Percentiles rank a stretch among this genome's conserved stretches.
phyloP scores from a whole-genome alignment of 2,888 invertebrate genomes.

The Cotesia congregata region DNA sequence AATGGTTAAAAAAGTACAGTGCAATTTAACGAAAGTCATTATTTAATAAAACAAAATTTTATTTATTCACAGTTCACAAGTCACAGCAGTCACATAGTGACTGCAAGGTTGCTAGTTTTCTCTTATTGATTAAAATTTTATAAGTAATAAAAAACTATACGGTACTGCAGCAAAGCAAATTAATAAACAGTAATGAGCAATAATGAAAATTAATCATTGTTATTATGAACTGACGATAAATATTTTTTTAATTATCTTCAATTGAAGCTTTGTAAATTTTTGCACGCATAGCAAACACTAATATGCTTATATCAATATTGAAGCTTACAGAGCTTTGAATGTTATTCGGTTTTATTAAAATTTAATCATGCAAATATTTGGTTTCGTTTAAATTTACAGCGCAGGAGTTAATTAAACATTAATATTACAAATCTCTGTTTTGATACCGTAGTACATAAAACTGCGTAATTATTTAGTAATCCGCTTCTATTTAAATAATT shows the following conservation, averaged over 20 bases:
- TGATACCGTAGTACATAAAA: neutral
- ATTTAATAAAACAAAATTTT: too few relatives aligned
- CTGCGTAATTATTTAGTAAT: neutral
- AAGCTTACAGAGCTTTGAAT: neutral
- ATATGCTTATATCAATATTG: neutral
- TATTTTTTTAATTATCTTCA: neutral
- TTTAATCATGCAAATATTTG: neutral
- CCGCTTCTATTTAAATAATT: neutral
- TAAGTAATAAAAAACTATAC: too few relatives aligned
- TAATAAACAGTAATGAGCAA: too few relatives aligned
- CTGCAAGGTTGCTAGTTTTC: too few relatives aligned
- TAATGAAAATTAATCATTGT: neutral
- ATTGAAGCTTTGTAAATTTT: neutral
- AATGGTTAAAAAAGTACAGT: too few relatives aligned
- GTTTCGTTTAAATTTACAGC: neutral
- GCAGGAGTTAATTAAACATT: neutral
- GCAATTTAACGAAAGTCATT: too few relatives aligned
- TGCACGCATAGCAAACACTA: neutral
- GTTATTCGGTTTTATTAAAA: neutral
- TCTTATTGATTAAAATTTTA: too few relatives aligned
- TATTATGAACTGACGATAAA: neutral
- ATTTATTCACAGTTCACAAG: too few relatives aligned
- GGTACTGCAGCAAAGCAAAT: too few relatives aligned
- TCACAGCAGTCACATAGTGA: too few relatives aligned
- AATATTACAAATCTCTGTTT: neutral